These are phyloP conservation scores for Heliconius hewitsoni DNA, from an alignment of 1,140 invertebrate genomes.

Conservation along the genomic window DNA sequence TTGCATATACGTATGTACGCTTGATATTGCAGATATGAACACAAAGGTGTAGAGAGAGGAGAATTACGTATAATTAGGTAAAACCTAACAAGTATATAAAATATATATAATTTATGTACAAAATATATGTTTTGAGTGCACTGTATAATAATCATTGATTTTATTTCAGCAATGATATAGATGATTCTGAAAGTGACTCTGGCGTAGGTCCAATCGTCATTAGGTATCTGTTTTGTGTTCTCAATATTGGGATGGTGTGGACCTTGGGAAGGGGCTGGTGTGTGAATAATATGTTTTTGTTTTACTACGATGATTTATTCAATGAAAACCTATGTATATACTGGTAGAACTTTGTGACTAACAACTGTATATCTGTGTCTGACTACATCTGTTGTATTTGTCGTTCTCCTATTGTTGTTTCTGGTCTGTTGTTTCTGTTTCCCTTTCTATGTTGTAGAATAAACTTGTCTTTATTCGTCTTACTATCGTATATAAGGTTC, in stretches of 20 bases:
- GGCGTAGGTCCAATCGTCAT: conserved; percentile 45
- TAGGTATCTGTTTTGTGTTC: conserved; percentile 52
- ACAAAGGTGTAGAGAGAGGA: conserved; percentile 51
- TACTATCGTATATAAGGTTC: background rate
- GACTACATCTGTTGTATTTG: background rate
- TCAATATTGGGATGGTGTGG: conserved; percentile 23
- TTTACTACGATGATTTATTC: background rate
- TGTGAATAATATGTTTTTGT: conserved; percentile 46
- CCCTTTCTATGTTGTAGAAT: background rate
- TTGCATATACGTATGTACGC: conserved; percentile 29
- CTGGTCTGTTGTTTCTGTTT: background rate
- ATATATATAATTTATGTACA: conserved; percentile 31
- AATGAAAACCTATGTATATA: conserved; percentile 10
- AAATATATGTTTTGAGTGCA: conserved; percentile 37
- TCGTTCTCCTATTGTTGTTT: conserved; percentile 4
- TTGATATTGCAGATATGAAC: conserved; percentile 62
- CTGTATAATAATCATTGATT: conserved; percentile 52
- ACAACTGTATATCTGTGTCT: background rate
- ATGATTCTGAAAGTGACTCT: conserved; percentile 42
- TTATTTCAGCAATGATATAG: conserved; percentile 76
- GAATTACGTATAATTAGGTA: conserved; percentile 63
- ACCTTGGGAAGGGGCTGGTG: conserved; percentile 22
- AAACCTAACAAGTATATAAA: conserved; percentile 39
- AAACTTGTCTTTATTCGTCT: background rate
- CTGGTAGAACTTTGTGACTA: background rate